Conservation (phyloP, 2,797 vertebrate genomes). For the Coregonus ussuriensis region DNA sequence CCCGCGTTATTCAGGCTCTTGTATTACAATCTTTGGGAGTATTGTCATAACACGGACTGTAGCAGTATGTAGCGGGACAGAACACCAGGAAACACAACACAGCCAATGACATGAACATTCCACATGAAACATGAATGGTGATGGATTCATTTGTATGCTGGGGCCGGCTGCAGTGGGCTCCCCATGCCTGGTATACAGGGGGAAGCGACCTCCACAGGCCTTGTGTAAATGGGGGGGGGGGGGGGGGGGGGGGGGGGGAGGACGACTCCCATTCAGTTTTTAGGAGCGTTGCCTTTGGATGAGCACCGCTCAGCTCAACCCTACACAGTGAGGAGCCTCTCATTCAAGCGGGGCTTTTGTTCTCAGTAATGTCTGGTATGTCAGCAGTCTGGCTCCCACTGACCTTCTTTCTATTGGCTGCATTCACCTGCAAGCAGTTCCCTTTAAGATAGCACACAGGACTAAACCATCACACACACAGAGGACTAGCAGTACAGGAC, state of each 20-base stretch:
- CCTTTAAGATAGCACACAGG: slow-evolving; percentile 67
- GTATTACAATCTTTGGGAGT: neutral
- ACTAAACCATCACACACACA: slow-evolving; percentile 57
- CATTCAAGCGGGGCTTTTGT: slow-evolving; percentile 77
- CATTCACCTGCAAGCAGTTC: slow-evolving; percentile 61
- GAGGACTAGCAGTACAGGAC: slow-evolving; percentile 2
- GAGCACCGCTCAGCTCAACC: slow-evolving; percentile 37
- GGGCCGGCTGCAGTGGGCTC: slow-evolving; percentile 23
- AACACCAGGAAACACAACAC: slow-evolving; percentile 43
- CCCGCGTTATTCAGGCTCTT: neutral
- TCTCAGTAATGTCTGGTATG: slow-evolving; percentile 78
- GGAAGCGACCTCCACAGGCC: slow-evolving; percentile 57
- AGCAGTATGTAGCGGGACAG: neutral
- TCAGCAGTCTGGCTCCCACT: slow-evolving; percentile 70
- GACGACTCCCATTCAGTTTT: slow-evolving; percentile 51
- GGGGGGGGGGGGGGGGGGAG: slow-evolving; percentile 32
- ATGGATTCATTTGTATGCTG: slow-evolving; percentile 67
- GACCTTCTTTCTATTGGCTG: slow-evolving; percentile 73
- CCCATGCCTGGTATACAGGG: neutral
- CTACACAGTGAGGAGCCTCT: slow-evolving; percentile 64
- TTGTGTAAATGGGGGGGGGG: slow-evolving; percentile 50
- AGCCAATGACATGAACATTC: slow-evolving; percentile 44
- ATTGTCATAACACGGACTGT: neutral
- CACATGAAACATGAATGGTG: slow-evolving; percentile 50
- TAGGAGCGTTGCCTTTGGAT: slow-evolving; percentile 49